Evolutionary conservation across 2,888 invertebrate genomes (phyloP).

Genomic region (Chelonus formosanus): DNA sequence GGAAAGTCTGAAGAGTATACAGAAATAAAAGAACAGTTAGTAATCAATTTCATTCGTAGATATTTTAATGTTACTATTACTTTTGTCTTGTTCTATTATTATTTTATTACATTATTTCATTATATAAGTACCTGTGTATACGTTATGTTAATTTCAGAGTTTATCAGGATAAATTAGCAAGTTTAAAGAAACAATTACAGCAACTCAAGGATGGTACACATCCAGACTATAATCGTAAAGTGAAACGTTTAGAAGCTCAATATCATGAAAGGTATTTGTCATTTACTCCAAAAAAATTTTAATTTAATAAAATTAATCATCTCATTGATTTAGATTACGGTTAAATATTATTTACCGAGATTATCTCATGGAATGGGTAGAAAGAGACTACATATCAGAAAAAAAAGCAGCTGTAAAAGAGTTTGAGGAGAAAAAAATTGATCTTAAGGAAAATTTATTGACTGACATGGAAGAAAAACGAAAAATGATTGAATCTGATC

Average conservation of each 20-base stretch:
- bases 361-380: slow-evolving; percentile 85
- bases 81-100: too few relatives aligned
- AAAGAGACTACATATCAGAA: slow-evolving; percentile 86
- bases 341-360: slow-evolving; percentile 81
- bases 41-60: neutral
- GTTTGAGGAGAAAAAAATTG: slow-evolving; percentile 94
- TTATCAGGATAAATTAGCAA: slow-evolving; percentile 90
- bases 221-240: slow-evolving; percentile 83
- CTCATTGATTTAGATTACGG: slow-evolving; percentile 65
- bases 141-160: slow-evolving; percentile 69
- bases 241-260: slow-evolving; percentile 83
- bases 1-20: slow-evolving; percentile 82
- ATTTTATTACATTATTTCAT: slow-evolving; percentile 15
- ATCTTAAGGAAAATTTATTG: slow-evolving; percentile 86
- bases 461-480: slow-evolving; percentile 93
- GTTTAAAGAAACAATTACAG: slow-evolving; percentile 87
- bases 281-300: too few relatives aligned
- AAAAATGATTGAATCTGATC: slow-evolving; percentile 87
- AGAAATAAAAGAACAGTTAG: slow-evolving; percentile 89
- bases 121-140: too few relatives aligned
- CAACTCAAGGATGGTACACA: slow-evolving; percentile 87
- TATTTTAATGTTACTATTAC: too few relatives aligned
- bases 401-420: slow-evolving; percentile 90
- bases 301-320: too few relatives aligned
- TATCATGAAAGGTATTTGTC: slow-evolving; percentile 75